Conservation (phyloP, 2,888 invertebrate genomes). For the Eristalis tenax region DNA sequence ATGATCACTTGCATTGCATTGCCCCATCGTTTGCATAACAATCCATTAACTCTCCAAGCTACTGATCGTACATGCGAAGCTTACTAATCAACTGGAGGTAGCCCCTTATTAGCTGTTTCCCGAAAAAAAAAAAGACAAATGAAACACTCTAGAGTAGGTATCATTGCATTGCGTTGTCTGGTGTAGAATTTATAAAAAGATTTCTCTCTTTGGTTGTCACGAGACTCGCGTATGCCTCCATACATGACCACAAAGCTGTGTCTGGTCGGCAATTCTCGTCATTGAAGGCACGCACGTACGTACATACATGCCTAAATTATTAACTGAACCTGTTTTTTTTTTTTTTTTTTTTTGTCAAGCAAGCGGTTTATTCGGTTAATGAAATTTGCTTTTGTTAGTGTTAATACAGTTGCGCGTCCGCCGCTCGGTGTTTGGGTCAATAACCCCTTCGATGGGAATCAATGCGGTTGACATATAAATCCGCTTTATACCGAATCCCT, state of each 20-base stretch:
- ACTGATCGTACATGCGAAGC: slow-evolving; percentile 22
- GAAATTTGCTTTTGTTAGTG: neutral
- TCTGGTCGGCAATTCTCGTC: neutral
- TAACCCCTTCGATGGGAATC: slow-evolving; percentile 21
- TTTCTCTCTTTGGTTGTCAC: neutral
- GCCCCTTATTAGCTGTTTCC: slow-evolving; percentile 25
- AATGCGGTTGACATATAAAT: neutral
- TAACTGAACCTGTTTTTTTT: slow-evolving; percentile 36
- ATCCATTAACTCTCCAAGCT: neutral
- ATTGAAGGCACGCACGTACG: neutral
- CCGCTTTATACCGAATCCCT: neutral
- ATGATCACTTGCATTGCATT: slow-evolving; percentile 13
- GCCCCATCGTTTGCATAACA: slow-evolving; percentile 45
- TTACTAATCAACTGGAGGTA: slow-evolving; percentile 43
- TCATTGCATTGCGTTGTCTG: neutral
- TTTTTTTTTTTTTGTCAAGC: neutral
- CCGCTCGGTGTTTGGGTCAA: slow-evolving; percentile 19
- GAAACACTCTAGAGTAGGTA: neutral
- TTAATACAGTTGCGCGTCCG: slow-evolving; percentile 4
- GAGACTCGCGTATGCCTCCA: neutral
- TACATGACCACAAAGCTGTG: neutral
- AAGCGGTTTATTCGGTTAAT: slow-evolving; percentile 11
- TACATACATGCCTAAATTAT: neutral
- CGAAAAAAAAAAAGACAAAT: neutral
- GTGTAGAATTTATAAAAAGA: slow-evolving; percentile 16